Evolutionary conservation across 2,797 vertebrate genomes (phyloP).

Genomic region (Aselliscus stoliczkanus): DNA sequence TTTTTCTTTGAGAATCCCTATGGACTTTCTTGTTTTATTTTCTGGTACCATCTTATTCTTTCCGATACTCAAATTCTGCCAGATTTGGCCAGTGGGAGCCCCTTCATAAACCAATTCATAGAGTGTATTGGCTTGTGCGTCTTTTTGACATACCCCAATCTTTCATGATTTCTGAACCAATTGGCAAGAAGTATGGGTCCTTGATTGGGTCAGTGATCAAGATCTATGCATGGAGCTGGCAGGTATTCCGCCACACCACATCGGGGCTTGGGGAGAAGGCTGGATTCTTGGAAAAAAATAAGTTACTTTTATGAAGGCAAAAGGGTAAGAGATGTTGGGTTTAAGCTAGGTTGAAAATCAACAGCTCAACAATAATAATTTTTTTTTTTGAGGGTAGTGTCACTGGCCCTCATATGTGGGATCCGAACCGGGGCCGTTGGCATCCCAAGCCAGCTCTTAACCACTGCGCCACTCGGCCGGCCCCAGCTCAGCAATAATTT

Average conservation of each 20-base stretch:
- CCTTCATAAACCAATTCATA: not conserved
- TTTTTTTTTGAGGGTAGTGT: too few species aligned
- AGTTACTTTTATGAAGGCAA: not conserved
- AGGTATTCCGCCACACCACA: not conserved
- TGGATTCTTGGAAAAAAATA: not conserved
- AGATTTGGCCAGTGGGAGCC: not conserved
- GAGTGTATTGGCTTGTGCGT: not conserved
- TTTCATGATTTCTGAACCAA: not conserved
- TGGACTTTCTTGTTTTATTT: not conserved
- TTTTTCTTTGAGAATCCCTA: not conserved
- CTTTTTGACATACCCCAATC: not conserved
- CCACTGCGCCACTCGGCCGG: too few species aligned
- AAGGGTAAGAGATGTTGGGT: not conserved
- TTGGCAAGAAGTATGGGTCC: not conserved
- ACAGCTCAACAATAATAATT: not conserved
- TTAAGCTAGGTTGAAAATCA: not conserved
- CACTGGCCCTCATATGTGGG: too few species aligned
- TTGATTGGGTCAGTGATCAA: not conserved
- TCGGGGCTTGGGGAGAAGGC: not conserved
- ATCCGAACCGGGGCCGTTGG: too few species aligned
- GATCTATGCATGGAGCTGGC: not conserved
- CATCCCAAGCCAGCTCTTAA: too few species aligned
- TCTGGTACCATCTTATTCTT: not conserved
- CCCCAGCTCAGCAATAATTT: not conserved
- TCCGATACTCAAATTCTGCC: not conserved